These are phyloP conservation scores for Meriones psammophilus DNA, from an alignment of 2,797 vertebrate genomes.

Conservation along the genomic window DNA sequence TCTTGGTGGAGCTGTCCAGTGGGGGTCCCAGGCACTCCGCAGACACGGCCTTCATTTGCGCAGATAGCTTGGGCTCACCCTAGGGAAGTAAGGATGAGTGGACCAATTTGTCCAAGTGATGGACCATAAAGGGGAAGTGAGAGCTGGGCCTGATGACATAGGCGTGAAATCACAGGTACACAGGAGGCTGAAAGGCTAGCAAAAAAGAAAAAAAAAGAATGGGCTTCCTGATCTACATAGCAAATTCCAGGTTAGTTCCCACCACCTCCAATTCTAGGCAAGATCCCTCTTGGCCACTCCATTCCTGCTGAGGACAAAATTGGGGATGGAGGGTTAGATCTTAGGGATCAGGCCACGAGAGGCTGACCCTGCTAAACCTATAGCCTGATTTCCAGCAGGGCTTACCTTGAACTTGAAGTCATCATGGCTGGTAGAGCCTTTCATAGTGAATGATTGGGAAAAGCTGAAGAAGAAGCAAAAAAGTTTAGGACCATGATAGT, in stretches of 20 bases:
- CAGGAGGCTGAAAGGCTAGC: neutral
- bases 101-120: neutral
- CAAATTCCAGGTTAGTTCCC: neutral
- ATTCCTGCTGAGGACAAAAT: neutral
- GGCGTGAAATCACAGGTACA: neutral
- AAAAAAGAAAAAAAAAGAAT: neutral
- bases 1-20: constrained; percentile 92
- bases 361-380: too few species aligned
- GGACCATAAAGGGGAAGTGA: neutral
- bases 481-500: neutral
- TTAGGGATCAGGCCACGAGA: neutral
- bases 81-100: constrained; percentile 78
- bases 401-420: constrained; percentile 97
- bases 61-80: constrained; percentile 96
- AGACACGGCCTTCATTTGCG: constrained; percentile 97
- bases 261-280: neutral
- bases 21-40: constrained; percentile 96
- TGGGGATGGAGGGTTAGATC: neutral
- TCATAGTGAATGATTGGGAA: constrained; percentile 93
- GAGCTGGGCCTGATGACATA: neutral
- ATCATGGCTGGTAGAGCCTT: constrained; percentile 97
- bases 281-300: neutral
- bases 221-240: neutral
- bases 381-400: fast-evolving
- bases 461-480: constrained; percentile 87